These are phyloP conservation scores for Alexandromys fortis DNA, from an alignment of 2,113 vertebrate genomes.

Conservation along the genomic window DNA sequence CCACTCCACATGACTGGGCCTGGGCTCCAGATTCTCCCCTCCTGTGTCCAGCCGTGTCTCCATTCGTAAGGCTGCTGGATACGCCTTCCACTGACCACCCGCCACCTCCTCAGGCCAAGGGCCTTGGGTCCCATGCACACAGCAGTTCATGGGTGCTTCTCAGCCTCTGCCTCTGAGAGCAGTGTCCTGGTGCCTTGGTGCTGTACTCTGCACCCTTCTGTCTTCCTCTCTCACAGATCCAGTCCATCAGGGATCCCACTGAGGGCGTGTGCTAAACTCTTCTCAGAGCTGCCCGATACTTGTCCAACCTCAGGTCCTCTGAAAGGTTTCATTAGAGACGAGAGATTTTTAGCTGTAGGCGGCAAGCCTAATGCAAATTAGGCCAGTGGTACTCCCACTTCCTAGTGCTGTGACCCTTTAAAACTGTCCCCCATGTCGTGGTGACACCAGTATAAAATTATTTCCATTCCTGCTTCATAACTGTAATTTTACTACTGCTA, in stretches of 20 bases:
- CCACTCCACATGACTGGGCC: not conserved
- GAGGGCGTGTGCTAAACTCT: not conserved
- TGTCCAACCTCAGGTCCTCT: not conserved
- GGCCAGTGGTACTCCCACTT: not conserved
- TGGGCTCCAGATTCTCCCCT: fast-evolving
- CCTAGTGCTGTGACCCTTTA: not conserved
- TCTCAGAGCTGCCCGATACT: not conserved
- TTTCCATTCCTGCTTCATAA: not conserved
- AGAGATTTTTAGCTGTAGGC: not conserved
- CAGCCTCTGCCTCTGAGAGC: not conserved
- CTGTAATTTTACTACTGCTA: not conserved
- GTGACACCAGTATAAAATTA: not conserved
- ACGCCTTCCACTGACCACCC: not conserved
- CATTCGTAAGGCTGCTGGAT: not conserved
- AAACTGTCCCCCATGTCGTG: not conserved
- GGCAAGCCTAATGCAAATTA: not conserved
- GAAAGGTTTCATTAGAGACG: not conserved
- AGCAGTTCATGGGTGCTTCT: not conserved
- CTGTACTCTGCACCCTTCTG: not conserved
- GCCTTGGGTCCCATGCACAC: not conserved
- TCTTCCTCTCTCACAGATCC: not conserved
- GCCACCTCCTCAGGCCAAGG: not conserved
- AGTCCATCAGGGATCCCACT: not conserved
- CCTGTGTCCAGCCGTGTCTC: not conserved
- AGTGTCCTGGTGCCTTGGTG: not conserved